A percentile compares a stretch with the other conserved stretches of the same genome.
These are phyloP conservation scores for Pterocles burchelli DNA, from an alignment of 2,113 vertebrate species.

Conservation along the genomic window DNA sequence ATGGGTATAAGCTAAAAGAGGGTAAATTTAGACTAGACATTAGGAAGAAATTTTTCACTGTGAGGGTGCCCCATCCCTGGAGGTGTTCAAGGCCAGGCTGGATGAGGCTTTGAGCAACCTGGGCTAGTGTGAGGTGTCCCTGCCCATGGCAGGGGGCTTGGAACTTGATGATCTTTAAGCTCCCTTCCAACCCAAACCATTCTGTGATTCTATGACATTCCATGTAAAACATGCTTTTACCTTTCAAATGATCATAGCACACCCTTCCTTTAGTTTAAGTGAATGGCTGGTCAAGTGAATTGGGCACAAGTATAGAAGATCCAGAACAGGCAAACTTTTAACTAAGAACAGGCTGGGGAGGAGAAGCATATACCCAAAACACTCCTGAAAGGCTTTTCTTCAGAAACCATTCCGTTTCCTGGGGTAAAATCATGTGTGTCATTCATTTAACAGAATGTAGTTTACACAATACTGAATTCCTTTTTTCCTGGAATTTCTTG, in stretches of 20 bases:
- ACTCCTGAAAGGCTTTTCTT: background rate
- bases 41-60: no score
- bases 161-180: no score
- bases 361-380: background rate
- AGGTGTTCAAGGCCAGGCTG: no score
- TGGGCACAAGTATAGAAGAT: background rate
- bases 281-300: background rate
- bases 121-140: no score
- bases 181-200: no score
- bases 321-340: background rate
- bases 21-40: no score
- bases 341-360: background rate
- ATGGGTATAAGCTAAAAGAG: no score
- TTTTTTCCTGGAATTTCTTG: background rate
- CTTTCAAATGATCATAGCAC: background rate
- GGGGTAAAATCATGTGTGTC: background rate
- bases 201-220: background rate
- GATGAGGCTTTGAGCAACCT: no score
- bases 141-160: no score
- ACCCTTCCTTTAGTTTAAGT: background rate
- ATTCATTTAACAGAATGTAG: background rate
- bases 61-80: no score
- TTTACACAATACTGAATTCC: background rate
- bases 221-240: background rate
- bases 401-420: background rate